Percentiles rank a stretch among this genome's conserved stretches.
Conservation (phyloP, 2,888 invertebrate species). For the Willowsia nigromaculata region DNA sequence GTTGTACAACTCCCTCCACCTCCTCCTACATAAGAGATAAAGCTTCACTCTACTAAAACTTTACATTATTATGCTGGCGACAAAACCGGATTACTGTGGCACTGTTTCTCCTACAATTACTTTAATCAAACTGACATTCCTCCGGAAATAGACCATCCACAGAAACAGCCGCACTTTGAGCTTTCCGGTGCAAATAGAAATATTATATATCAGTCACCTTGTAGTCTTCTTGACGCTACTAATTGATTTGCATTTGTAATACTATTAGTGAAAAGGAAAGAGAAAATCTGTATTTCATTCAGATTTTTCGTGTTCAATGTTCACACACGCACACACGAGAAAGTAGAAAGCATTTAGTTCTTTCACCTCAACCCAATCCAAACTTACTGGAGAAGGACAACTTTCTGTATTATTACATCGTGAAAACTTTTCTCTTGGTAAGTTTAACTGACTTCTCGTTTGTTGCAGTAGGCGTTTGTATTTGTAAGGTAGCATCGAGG, state of each 20-base stretch:
- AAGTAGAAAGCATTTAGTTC: neutral
- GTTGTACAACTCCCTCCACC: neutral
- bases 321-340: neutral
- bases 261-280: neutral
- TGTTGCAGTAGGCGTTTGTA: neutral
- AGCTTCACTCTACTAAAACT: neutral
- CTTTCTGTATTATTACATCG: neutral
- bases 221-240: neutral
- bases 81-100: neutral
- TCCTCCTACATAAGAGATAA: neutral
- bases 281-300: neutral
- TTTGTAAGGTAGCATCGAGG: constrained; percentile 7
- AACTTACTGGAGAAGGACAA: neutral
- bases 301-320: neutral
- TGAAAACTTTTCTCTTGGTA: neutral
- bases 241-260: neutral
- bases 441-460: neutral
- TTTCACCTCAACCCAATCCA: neutral
- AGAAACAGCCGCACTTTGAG: neutral
- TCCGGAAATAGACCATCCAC: neutral
- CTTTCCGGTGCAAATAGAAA: neutral
- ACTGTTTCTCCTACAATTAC: neutral
- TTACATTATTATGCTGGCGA: neutral
- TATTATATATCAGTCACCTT: too few species aligned
- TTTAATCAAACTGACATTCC: neutral